Conservation (phyloP, 1,140 invertebrate species). For the Zaprionus capensis region DNA sequence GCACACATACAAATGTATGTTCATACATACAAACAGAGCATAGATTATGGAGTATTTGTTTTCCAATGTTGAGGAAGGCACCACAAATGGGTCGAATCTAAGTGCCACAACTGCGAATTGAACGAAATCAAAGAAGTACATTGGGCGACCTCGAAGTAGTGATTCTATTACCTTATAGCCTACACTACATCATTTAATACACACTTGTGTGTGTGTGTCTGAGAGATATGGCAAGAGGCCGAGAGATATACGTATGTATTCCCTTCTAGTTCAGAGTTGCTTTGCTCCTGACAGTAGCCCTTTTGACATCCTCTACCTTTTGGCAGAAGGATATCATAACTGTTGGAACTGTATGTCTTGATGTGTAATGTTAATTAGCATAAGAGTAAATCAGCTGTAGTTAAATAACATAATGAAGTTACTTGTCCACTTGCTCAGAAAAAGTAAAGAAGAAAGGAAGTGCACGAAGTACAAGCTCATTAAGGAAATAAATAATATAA, state of each 20-base stretch:
- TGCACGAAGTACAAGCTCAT: too few relatives aligned
- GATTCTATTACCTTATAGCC: slow-evolving; percentile 13
- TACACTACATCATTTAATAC: background rate
- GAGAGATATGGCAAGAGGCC: background rate
- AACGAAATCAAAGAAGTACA: background rate
- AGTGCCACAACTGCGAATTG: slow-evolving; percentile 1
- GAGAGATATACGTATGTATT: background rate
- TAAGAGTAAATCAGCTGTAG: too few relatives aligned
- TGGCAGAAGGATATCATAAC: too few relatives aligned
- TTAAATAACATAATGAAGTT: too few relatives aligned
- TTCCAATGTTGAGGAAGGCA: slow-evolving; percentile 29
- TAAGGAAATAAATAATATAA: too few relatives aligned
- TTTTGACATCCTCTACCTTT: background rate
- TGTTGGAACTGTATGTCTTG: too few relatives aligned
- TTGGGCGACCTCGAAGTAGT: background rate
- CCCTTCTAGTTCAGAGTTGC: background rate
- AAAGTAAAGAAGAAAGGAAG: too few relatives aligned
- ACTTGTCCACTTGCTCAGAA: too few relatives aligned
- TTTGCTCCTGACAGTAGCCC: slow-evolving; percentile 9
- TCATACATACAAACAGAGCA: background rate
- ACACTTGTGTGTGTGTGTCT: background rate
- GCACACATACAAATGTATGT: background rate
- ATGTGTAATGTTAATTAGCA: too few relatives aligned
- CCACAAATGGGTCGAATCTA: slow-evolving; percentile 10
- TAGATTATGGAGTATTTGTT: slow-evolving; percentile 23